Percentiles rank a stretch among this genome's conserved stretches.
phyloP scores from a whole-genome alignment of 2,797 vertebrate species.

The Megaceryle alcyon region DNA sequence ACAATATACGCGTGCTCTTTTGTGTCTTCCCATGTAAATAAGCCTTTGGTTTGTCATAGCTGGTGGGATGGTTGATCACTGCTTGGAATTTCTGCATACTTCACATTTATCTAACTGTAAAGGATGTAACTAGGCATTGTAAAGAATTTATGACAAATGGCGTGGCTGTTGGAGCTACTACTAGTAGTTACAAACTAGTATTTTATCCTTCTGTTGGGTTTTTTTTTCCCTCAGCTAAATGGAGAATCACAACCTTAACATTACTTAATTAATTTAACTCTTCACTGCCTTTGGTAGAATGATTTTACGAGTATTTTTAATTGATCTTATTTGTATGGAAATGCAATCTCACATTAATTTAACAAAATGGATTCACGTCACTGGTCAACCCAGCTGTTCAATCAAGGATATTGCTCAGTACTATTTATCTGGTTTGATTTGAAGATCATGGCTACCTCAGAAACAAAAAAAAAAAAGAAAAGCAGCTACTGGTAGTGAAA shows the following conservation, averaged over 20 bases:
- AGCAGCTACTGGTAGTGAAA: neutral
- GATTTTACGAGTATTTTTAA: slow-evolving; percentile 70
- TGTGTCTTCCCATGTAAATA: neutral
- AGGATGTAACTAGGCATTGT: slow-evolving; percentile 17
- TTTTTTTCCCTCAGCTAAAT: slow-evolving; percentile 25
- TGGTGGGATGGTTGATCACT: neutral
- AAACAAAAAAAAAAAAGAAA: neutral
- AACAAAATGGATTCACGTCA: slow-evolving; percentile 55
- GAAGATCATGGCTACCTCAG: slow-evolving; percentile 1
- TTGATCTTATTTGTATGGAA: slow-evolving; percentile 74
- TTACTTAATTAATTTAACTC: slow-evolving; percentile 76
- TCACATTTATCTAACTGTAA: neutral
- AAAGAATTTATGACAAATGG: neutral
- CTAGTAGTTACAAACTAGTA: neutral
- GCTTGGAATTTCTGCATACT: neutral
- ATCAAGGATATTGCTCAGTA: slow-evolving; percentile 14
- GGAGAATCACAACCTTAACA: slow-evolving; percentile 54
- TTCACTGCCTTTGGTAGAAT: slow-evolving; percentile 62
- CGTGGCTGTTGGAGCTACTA: neutral
- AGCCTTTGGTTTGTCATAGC: neutral
- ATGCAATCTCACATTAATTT: slow-evolving; percentile 64
- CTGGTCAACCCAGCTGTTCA: slow-evolving; percentile 62
- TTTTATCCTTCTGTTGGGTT: slow-evolving; percentile 16
- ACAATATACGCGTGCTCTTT: neutral
- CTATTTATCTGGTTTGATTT: slow-evolving; percentile 4